These are phyloP conservation scores for Rhizoglyphus robini DNA, from an alignment of 1,140 invertebrate species.

Conservation along the genomic window DNA sequence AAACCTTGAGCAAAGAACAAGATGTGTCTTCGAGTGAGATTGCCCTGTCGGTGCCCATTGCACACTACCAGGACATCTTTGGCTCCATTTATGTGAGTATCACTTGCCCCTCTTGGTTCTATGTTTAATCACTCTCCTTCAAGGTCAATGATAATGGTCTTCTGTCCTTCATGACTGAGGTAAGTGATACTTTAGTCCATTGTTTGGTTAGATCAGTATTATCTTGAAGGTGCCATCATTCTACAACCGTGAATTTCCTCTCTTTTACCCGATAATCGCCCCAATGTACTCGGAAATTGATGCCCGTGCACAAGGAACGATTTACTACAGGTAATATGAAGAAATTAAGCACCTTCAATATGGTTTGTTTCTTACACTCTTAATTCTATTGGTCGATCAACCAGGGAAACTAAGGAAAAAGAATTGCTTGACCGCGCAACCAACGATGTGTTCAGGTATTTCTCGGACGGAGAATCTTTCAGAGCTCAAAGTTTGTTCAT, in stretches of 20 bases:
- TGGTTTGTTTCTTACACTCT: constrained; percentile 14
- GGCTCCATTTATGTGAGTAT: constrained; percentile 57
- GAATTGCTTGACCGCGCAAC: constrained; percentile 49
- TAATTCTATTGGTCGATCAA: too few species aligned
- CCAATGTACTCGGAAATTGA: constrained; percentile 84
- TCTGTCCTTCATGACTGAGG: constrained; percentile 68
- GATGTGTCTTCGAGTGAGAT: constrained; percentile 37
- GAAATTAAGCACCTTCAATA: not conserved
- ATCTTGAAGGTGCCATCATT: constrained; percentile 68
- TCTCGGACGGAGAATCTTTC: constrained; percentile 52
- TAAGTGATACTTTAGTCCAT: too few species aligned
- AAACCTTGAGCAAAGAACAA: not conserved
- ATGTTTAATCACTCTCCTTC: constrained; percentile 28
- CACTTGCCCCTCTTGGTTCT: not conserved
- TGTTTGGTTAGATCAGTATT: too few species aligned
- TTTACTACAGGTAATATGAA: constrained; percentile 52
- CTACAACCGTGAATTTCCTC: constrained; percentile 71
- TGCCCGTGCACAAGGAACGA: constrained; percentile 51
- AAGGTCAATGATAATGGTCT: constrained; percentile 84
- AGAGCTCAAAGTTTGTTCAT: constrained; percentile 50
- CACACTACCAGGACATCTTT: constrained; percentile 55
- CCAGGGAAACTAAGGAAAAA: constrained; percentile 53
- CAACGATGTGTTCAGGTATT: constrained; percentile 51
- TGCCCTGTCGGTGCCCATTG: constrained; percentile 46
- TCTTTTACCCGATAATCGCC: constrained; percentile 75